Conservation (phyloP, 1,140 invertebrate genomes). For the Lanistes nyassanus region DNA sequence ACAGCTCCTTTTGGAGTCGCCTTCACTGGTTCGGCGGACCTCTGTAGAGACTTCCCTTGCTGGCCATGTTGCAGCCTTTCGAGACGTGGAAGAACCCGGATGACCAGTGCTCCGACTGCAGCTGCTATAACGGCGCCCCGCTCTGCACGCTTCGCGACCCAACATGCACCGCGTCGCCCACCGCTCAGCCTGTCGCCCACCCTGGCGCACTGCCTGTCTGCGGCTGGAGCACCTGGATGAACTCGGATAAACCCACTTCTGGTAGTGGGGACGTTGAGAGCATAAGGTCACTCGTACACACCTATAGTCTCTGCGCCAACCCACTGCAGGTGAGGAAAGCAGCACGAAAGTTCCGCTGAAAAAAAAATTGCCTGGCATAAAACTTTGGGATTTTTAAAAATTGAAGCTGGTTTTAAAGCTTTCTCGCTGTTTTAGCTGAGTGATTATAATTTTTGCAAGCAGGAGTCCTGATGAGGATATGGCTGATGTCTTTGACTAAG, state of each 20-base stretch:
- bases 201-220: constrained; percentile 24
- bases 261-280: constrained; percentile 55
- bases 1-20: no score
- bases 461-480: no score
- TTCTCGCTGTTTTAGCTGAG: no score
- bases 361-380: no score
- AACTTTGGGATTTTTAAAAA: no score
- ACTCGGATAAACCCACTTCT: constrained; percentile 42
- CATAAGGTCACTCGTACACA: constrained; percentile 29
- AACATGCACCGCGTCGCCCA: constrained; percentile 15
- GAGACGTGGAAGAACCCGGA: constrained; percentile 47
- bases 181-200: background rate
- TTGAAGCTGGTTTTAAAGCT: no score
- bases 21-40: no score
- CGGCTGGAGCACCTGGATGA: constrained; percentile 56
- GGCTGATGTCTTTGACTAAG: no score
- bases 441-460: no score
- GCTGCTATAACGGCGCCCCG: constrained; percentile 46
- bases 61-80: constrained; percentile 34
- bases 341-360: no score
- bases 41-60: no score
- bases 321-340: constrained; percentile 41
- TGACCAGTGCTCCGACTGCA: constrained; percentile 47
- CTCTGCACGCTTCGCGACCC: constrained; percentile 35
- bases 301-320: constrained; percentile 37